Evolutionary conservation across 2,888 invertebrate genomes (phyloP), one percentile per base, ranked within the genome.

Genomic region (Drosophila merina): DNA sequence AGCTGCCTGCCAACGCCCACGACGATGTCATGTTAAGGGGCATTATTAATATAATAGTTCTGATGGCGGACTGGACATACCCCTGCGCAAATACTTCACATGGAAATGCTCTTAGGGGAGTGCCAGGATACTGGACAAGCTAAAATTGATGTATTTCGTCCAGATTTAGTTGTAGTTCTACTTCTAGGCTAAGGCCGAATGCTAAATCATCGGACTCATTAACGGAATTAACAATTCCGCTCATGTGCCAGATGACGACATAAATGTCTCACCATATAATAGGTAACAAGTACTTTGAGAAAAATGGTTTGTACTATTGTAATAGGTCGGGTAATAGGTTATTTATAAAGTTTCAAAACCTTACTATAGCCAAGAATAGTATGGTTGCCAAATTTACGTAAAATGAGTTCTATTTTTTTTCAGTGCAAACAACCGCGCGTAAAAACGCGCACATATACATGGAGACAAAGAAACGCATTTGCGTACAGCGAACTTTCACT

Each of bases 241-340:
- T 75, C 69, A 75, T 76, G 74, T 76, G 78, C 62, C 44, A 6
- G 86, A 80, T 81, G 81, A 81, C 86, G 84, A 64, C 86, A 81
- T 55, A 48, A 58, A 33, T 57, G 33, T 40, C 56, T 62, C 52
- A 60, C 48, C 64, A 49, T 58, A 55, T 20, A 20, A 20, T 10
- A 66, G 54, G 64, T 72, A 60, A 67, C 66, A 67, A 64, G 62
- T 60, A 48, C 45, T 20, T 44, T 3, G 44, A 42, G 40, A 42
- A 42, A 42, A 42, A 9, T 14, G 4, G 8, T 42, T 20, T 42
- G 20, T 20, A 20, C 40, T 42, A 42, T 20, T 20, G 1, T 20
- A 20, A 20, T 20, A 20, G 20, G 20, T 20, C 20, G 1, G 20
- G 20, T 20, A 20, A 20, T 20, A 20, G 1, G 2, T 20, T 20